These are phyloP conservation scores for Eurytoma adleriae DNA, from an alignment of 2,888 invertebrate species.

Conservation along the genomic window DNA sequence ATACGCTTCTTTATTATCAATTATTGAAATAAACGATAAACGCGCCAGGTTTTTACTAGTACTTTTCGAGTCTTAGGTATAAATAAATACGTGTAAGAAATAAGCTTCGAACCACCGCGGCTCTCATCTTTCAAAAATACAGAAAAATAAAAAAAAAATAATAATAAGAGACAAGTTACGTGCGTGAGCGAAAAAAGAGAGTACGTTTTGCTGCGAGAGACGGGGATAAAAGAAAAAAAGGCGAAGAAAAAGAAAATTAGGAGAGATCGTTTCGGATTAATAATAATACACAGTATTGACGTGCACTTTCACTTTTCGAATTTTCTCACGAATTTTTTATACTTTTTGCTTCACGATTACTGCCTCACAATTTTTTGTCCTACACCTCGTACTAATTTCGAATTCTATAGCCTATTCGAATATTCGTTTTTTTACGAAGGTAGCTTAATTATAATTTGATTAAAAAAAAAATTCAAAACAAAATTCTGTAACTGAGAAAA, in stretches of 20 bases:
- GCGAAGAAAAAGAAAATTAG: background rate
- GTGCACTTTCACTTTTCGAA: conserved; percentile 27
- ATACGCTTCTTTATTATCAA: conserved; percentile 53
- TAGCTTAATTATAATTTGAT: too few species aligned
- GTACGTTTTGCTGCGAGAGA: conserved; percentile 28
- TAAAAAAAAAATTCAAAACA: too few species aligned
- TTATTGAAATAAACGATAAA: conserved; percentile 48
- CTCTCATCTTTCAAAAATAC: conserved; percentile 12
- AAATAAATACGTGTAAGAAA: conserved; percentile 44
- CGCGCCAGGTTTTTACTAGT: conserved; percentile 54
- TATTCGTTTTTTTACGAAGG: too few species aligned
- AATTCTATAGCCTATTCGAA: too few species aligned
- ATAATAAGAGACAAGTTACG: background rate
- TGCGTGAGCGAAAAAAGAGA: conserved; percentile 36
- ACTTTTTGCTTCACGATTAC: too few species aligned
- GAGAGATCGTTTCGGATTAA: background rate
- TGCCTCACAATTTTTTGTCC: too few species aligned
- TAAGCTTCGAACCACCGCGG: conserved; percentile 47
- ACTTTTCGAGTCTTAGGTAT: conserved; percentile 54
- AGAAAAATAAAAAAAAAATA: conserved; percentile 3
- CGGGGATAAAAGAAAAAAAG: background rate
- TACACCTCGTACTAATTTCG: too few species aligned
- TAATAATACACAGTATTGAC: background rate
- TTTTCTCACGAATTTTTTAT: too few species aligned
- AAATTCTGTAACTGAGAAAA: background rate